phyloP scores from a whole-genome alignment of 2,888 invertebrate genomes.

The Megastigmus dorsalis region DNA sequence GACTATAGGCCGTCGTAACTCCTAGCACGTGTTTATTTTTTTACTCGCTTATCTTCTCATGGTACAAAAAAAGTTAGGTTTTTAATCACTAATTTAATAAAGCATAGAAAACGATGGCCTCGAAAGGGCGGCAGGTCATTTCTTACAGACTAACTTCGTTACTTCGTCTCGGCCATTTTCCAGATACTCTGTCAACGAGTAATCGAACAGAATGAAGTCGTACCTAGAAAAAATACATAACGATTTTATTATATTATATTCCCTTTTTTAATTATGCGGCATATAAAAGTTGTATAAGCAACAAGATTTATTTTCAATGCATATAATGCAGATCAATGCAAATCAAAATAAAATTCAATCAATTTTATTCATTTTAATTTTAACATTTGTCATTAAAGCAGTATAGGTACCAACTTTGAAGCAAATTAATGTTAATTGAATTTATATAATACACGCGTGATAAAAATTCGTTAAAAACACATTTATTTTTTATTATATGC shows the following conservation, averaged over 20 bases:
- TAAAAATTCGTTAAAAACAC: too few relatives aligned
- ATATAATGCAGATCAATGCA: too few relatives aligned
- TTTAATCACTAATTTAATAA: slow-evolving; percentile 43
- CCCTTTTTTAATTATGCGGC: too few relatives aligned
- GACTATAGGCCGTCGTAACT: slow-evolving; percentile 1
- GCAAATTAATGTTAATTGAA: too few relatives aligned
- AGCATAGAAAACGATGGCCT: slow-evolving; percentile 53
- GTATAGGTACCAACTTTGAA: too few relatives aligned
- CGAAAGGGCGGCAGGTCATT: slow-evolving; percentile 50
- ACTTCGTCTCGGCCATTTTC: slow-evolving; percentile 76
- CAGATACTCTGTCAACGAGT: slow-evolving; percentile 83
- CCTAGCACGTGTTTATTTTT: neutral
- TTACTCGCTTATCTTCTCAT: neutral
- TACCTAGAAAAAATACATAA: slow-evolving; percentile 77
- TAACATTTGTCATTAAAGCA: too few relatives aligned
- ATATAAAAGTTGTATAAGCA: too few relatives aligned
- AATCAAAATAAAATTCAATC: too few relatives aligned
- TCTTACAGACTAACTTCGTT: slow-evolving; percentile 67
- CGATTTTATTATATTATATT: neutral
- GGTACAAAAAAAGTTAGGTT: neutral
- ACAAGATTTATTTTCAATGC: too few relatives aligned
- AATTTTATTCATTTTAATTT: too few relatives aligned
- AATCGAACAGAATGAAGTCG: slow-evolving; percentile 92
- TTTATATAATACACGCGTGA: too few relatives aligned
- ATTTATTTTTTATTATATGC: neutral